A percentile compares a stretch with the other conserved stretches of the same genome.
These are phyloP conservation scores for Eutolmus rufibarbis DNA, from an alignment of 2,888 invertebrate species.

Conservation along the genomic window DNA sequence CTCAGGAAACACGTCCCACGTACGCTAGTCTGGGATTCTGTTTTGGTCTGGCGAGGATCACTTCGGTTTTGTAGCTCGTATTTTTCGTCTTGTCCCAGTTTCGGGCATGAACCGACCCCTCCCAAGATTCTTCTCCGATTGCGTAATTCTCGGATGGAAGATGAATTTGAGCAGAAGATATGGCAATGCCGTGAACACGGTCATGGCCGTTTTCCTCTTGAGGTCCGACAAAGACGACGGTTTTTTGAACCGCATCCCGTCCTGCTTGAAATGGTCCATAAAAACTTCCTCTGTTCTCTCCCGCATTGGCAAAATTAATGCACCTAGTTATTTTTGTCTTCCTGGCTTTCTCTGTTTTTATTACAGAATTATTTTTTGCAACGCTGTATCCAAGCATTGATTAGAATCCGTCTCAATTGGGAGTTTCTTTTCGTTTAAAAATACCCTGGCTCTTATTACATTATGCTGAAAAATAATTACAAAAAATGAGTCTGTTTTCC, in stretches of 20 bases:
- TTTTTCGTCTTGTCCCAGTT: neutral
- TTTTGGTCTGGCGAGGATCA: neutral
- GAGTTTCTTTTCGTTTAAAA: neutral
- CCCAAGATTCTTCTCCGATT: neutral
- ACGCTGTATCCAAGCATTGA: neutral
- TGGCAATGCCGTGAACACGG: neutral
- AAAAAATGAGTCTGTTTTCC: too few relatives aligned
- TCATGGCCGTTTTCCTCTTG: neutral
- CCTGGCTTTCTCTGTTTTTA: neutral
- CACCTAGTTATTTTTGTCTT: neutral
- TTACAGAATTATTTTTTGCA: neutral
- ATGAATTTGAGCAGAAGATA: neutral
- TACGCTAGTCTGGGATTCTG: neutral
- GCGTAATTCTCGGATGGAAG: neutral
- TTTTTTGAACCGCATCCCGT: neutral
- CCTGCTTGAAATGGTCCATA: neutral
- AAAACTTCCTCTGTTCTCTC: neutral
- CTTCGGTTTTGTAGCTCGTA: neutral
- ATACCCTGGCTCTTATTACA: neutral
- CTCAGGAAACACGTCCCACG: neutral
- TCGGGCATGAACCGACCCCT: neutral
- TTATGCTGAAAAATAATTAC: neutral
- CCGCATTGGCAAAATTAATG: neutral
- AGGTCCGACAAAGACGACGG: neutral
- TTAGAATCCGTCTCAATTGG: neutral